Base-by-base conservation (phyloP, 2,113 vertebrate genomes). In the Caranx melampygus region DNA sequence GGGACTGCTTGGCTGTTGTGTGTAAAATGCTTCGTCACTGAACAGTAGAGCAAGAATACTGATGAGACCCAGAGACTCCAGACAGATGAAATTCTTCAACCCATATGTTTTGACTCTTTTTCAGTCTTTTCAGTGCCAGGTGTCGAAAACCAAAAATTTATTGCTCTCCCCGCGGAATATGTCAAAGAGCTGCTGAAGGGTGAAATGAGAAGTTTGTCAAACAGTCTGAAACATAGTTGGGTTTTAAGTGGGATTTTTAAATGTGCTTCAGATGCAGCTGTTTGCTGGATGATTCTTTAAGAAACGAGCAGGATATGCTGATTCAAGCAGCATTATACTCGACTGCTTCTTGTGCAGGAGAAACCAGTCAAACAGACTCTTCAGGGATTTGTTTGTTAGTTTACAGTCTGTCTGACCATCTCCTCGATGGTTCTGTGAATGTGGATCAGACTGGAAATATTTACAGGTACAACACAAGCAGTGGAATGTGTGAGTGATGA, bases 131-230 rank as follows among this genome's bases (percentile, higher is more conserved):
- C 37, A 66, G 61, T 31, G 16, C 67, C 68, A 16, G 57, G 64
- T 88, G 54, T 78, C 51, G 44, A 62, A 71, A 58, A 26, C 26
- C 26, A 40, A 35, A 70, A 63, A 79, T 77, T 16, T 67, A 75
- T 88, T 73, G 68, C 34, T 81, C 73, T 67, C 42, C 34, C 40
- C 2, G 55, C 33, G 35, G 67, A 80, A 57, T 65, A 44, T 49
- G 66, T 81, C 63, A 64, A 59, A 71, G 68, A 77, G 68, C 44
- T 42, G 64, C 57, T 69, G 79, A 81, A 65, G 55, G 61, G 71
- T 78, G 75, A 87, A 90, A 87, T 80, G 71, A 80, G 20, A 88
- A 85, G 73, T 75, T 54, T 68, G 68, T 75, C 74, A 75, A 44
- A 77, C 76, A 33, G 26, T 45, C 75, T 65, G 31, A 71, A 70